Evolutionary conservation across 2,113 vertebrate species (phyloP).

Genomic region (Otis tarda): DNA sequence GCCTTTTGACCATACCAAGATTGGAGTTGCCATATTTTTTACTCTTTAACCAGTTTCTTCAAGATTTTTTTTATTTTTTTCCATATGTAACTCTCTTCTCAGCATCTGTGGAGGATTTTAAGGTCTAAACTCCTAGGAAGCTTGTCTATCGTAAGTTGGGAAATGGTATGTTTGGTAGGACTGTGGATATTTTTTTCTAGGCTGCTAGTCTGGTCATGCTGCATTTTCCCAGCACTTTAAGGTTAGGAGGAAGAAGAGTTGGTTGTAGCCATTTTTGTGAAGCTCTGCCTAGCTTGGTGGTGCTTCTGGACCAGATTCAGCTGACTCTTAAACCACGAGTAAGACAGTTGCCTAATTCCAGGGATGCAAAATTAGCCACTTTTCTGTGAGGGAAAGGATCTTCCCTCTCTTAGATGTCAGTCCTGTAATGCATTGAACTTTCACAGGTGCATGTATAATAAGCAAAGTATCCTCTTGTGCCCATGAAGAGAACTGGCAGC

Average conservation of each 20-base stretch:
- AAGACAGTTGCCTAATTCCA: neutral
- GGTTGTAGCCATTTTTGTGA: neutral
- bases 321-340: constrained; percentile 1
- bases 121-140: neutral
- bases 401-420: neutral
- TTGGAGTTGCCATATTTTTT: neutral
- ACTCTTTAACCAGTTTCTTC: neutral
- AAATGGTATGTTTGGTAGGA: neutral
- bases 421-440: neutral
- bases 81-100: neutral
- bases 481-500: neutral
- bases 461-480: neutral
- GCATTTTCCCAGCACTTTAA: neutral
- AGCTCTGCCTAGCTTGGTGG: neutral
- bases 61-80: neutral
- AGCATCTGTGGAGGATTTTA: neutral
- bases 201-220: neutral
- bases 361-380: neutral
- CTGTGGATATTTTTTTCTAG: neutral
- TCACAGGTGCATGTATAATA: neutral
- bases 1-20: neutral
- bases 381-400: neutral
- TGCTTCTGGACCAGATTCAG: neutral
- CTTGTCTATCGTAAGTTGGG: neutral
- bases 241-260: neutral